Conservation (phyloP, 2,797 vertebrate species). For the Merluccius polli region DNA sequence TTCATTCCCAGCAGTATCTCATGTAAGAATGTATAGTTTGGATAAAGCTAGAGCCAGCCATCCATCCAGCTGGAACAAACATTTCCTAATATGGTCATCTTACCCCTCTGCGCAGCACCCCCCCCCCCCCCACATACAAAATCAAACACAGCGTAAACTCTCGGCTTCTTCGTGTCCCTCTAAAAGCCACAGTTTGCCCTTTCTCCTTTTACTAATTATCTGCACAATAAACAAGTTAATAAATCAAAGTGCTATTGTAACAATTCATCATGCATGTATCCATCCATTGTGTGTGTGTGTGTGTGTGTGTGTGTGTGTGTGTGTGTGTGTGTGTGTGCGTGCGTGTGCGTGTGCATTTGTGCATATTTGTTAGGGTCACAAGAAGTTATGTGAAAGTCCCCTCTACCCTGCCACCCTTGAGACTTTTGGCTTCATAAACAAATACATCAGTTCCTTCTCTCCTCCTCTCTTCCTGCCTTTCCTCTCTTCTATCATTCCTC, state of each 20-base stretch:
- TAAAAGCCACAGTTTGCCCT: not conserved
- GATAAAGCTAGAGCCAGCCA: constrained; percentile 30
- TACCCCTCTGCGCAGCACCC: constrained; percentile 21
- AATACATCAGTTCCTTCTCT: constrained; percentile 66
- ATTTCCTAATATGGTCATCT: constrained; percentile 78
- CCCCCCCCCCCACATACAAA: not conserved
- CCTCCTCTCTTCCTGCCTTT: constrained; percentile 12
- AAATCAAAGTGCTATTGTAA: not conserved
- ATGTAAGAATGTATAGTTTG: not conserved
- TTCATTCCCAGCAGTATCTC: not conserved
- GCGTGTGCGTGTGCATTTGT: constrained; percentile 11
- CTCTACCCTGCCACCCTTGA: constrained; percentile 48
- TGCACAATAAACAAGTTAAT: not conserved
- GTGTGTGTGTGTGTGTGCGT: constrained; percentile 2
- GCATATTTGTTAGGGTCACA: constrained; percentile 20
- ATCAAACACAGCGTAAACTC: not conserved
- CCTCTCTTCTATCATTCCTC: constrained; percentile 27
- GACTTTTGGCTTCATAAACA: constrained; percentile 67
- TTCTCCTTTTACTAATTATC: not conserved
- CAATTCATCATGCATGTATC: not conserved
- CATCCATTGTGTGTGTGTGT: not conserved
- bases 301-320: not conserved
- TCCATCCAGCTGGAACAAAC: constrained; percentile 67
- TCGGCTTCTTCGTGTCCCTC: not conserved
- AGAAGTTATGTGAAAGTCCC: constrained; percentile 73